A percentile compares a stretch with the other conserved stretches of the same genome.
Evolutionary conservation across 1,140 invertebrate species (phyloP).

Genomic region (Drosophila serrata): DNA sequence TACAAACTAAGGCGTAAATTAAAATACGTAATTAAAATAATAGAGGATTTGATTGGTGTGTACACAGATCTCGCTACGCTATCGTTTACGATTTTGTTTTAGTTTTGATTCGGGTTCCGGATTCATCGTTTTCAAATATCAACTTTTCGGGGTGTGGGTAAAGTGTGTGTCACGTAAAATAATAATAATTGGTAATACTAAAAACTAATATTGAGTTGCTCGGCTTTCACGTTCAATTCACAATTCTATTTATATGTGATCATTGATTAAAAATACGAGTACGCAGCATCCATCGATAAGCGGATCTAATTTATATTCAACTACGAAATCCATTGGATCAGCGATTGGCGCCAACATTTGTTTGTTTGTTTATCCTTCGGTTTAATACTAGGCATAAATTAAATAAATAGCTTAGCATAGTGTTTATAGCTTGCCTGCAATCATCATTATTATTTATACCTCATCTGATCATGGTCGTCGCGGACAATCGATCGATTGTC

Average conservation of each 20-base stretch:
- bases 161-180: slow-evolving; percentile 48
- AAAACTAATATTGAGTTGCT: slow-evolving; percentile 80
- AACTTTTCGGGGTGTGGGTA: slow-evolving; percentile 41
- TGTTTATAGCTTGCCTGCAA: slow-evolving; percentile 69
- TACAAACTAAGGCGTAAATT: slow-evolving; percentile 77
- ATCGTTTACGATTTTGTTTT: slow-evolving; percentile 7
- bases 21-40: slow-evolving; percentile 74
- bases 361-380: slow-evolving; percentile 27
- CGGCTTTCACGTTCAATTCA: slow-evolving; percentile 76
- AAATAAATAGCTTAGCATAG: slow-evolving; percentile 82
- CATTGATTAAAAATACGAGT: slow-evolving; percentile 75
- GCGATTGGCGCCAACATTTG: slow-evolving; percentile 55
- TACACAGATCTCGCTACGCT: slow-evolving; percentile 42
- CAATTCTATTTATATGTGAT: slow-evolving; percentile 37
- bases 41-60: slow-evolving; percentile 62
- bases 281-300: slow-evolving; percentile 67
- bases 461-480: slow-evolving; percentile 51
- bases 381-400: slow-evolving; percentile 82
- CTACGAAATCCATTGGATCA: slow-evolving; percentile 77
- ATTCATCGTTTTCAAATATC: slow-evolving; percentile 67
- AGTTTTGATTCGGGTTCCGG: slow-evolving; percentile 27
- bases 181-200: slow-evolving; percentile 80
- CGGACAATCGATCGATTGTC: slow-evolving; percentile 15
- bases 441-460: slow-evolving; percentile 67
- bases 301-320: slow-evolving; percentile 75